A percentile compares a stretch with the other conserved stretches of the same genome.
These are phyloP conservation scores for Galaxea fascicularis DNA, from an alignment of 92 coral and sea anemone genomes.

Conservation along the genomic window DNA sequence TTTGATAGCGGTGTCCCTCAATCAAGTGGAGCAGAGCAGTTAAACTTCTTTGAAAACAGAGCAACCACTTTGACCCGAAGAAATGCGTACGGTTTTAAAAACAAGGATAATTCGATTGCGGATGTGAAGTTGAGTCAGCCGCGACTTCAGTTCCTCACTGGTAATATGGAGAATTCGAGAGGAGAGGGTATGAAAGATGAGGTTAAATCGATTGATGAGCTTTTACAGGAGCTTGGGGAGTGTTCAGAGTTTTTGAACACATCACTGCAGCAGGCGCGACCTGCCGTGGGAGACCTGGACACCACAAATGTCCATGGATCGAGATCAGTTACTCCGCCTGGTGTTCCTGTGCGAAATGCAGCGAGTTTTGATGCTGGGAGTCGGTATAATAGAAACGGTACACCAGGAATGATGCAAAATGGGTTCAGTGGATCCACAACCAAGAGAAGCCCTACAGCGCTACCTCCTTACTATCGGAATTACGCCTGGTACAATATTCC, in stretches of 20 bases:
- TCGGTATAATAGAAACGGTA: conserved; percentile 24
- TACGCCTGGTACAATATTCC: conserved; percentile 37
- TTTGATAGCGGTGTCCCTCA: conserved; percentile 75
- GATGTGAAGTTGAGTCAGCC: conserved; percentile 37
- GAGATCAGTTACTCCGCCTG: conserved; percentile 24
- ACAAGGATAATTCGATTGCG: conserved; percentile 11
- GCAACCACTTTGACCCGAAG: conserved; percentile 64
- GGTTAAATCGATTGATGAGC: conserved; percentile 85
- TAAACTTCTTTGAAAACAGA: conserved; percentile 62
- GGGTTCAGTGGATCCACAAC: conserved; percentile 15
- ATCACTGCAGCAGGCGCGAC: conserved; percentile 62
- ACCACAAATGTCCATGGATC: neutral
- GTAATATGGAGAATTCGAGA: conserved; percentile 56
- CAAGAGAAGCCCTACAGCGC: neutral
- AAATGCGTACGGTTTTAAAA: conserved; percentile 41
- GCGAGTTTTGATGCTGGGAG: conserved; percentile 79
- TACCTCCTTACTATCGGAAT: conserved; percentile 17
- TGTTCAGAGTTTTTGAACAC: conserved; percentile 79
- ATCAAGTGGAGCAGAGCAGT: conserved; percentile 55
- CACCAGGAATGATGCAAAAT: neutral
- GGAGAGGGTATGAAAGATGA: conserved; percentile 71
- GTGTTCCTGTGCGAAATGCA: conserved; percentile 80
- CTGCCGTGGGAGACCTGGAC: neutral
- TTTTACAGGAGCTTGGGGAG: conserved; percentile 83
- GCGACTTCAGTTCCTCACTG: conserved; percentile 53